Conservation (phyloP, 2,888 invertebrate species). For the Cryptocheilus praepositus region DNA sequence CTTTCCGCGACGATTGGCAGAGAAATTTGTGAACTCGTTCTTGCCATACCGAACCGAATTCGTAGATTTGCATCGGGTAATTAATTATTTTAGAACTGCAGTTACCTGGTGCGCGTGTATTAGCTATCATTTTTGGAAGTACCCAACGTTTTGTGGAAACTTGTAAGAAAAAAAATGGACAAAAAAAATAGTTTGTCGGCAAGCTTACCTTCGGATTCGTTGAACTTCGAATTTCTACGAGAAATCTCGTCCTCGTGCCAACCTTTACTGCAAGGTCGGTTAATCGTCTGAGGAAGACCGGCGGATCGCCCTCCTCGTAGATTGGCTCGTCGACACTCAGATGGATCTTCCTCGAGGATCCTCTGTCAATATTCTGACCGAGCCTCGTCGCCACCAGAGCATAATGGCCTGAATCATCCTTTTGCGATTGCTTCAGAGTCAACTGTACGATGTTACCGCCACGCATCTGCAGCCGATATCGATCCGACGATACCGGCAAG, state of each 20-base stretch:
- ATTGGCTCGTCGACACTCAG: constrained; percentile 66
- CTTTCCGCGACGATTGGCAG: background rate
- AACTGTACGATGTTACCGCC: constrained; percentile 81
- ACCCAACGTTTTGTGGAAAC: no score
- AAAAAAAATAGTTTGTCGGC: background rate
- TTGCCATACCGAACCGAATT: no score
- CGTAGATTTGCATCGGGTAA: no score
- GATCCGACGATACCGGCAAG: constrained; percentile 80
- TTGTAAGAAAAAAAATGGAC: no score
- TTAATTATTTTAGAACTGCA: background rate
- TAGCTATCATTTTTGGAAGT: no score
- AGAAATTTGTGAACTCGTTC: no score
- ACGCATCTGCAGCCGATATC: constrained; percentile 79
- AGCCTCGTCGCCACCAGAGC: constrained; percentile 85
- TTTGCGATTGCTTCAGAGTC: constrained; percentile 69
- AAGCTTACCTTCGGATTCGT: constrained; percentile 84
- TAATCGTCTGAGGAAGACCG: constrained; percentile 88
- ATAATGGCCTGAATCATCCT: constrained; percentile 77
- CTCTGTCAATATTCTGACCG: constrained; percentile 75
- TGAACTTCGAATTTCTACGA: constrained; percentile 89
- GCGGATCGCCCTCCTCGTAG: constrained; percentile 81
- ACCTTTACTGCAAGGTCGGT: constrained; percentile 93
- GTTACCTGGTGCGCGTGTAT: no score
- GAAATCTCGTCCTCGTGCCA: constrained; percentile 89
- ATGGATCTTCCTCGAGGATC: constrained; percentile 74